phyloP scores from a whole-genome alignment of 2,113 vertebrate genomes.

The Mellivora capensis region DNA sequence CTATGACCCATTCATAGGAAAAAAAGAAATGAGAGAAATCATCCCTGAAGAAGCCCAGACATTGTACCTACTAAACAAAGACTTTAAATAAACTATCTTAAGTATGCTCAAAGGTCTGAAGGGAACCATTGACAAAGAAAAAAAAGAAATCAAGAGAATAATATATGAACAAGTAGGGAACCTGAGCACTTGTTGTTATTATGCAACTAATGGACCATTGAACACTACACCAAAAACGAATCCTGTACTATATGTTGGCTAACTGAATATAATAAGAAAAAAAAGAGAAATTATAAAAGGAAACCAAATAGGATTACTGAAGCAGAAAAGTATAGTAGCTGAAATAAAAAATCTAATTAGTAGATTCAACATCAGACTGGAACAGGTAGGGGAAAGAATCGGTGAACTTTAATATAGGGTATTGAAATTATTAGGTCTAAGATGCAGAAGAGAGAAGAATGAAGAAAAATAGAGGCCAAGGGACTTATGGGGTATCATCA shows the following conservation, averaged over 20 bases:
- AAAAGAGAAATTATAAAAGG: neutral
- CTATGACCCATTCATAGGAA: neutral
- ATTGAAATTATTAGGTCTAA: neutral
- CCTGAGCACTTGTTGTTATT: neutral
- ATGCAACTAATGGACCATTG: neutral
- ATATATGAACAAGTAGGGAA: neutral
- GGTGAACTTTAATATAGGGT: neutral
- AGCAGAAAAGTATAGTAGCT: neutral
- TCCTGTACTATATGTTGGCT: neutral
- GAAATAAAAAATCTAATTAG: neutral
- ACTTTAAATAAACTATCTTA: neutral
- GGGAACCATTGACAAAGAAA: neutral
- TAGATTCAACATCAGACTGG: neutral
- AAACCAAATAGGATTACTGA: neutral
- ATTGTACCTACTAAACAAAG: neutral
- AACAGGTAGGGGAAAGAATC: neutral
- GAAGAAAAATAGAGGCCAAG: neutral
- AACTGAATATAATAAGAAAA: neutral
- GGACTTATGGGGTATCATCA: neutral
- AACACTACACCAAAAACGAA: neutral
- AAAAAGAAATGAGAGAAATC: neutral
- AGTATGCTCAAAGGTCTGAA: neutral
- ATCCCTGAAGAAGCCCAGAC: neutral
- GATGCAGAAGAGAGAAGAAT: neutral
- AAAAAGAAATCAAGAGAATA: neutral